Conservation (phyloP, 2,797 vertebrate genomes). For the Eulemur albifrons region DNA sequence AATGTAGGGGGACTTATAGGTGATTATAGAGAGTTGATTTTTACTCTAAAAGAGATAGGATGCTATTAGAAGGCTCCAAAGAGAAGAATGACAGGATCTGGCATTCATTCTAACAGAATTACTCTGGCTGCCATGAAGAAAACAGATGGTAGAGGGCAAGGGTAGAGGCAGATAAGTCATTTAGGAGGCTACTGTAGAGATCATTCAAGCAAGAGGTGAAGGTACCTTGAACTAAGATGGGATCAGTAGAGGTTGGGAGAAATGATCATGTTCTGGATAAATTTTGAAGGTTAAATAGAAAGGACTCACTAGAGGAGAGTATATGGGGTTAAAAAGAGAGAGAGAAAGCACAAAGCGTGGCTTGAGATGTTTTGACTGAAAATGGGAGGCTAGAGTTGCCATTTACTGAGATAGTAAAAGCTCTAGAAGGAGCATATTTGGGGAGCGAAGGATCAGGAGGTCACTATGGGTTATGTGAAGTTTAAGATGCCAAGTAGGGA, state of each 20-base stretch:
- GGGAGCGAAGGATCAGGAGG: not conserved
- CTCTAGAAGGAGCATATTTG: not conserved
- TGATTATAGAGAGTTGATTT: not conserved
- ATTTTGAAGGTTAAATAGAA: not conserved
- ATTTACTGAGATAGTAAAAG: not conserved
- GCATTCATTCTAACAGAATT: not conserved
- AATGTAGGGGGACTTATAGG: not conserved
- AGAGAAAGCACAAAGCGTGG: not conserved
- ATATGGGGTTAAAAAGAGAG: not conserved
- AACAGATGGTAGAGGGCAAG: not conserved
- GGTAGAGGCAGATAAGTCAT: not conserved
- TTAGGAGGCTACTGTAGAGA: not conserved
- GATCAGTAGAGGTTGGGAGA: not conserved
- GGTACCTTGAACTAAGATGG: not conserved
- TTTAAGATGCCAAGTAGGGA: not conserved
- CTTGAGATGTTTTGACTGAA: not conserved
- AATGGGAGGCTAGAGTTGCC: not conserved
- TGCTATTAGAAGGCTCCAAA: not conserved
- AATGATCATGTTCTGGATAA: not conserved
- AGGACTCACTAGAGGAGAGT: not conserved
- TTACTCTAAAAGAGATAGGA: not conserved
- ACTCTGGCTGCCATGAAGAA: not conserved
- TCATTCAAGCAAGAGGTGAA: not conserved
- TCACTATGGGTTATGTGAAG: not conserved
- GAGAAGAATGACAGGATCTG: not conserved